These are phyloP conservation scores for Etia nguti DNA, from an alignment of 2,113 vertebrate species.

Conservation along the genomic window DNA sequence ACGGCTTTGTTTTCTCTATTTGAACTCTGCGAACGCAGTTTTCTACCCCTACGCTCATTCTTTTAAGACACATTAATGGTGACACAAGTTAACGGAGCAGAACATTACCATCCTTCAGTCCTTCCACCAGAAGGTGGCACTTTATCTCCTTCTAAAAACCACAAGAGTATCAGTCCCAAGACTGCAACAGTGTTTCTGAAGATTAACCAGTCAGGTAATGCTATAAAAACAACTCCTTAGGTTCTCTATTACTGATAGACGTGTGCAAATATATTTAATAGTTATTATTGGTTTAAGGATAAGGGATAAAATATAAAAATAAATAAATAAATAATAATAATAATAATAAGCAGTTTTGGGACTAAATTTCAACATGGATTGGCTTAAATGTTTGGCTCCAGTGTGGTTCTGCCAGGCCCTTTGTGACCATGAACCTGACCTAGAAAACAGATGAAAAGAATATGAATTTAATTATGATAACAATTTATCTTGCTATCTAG, in stretches of 20 bases:
- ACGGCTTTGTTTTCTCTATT: neutral
- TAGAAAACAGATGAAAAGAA: constrained; percentile 41
- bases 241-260: neutral
- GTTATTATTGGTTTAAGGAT: neutral
- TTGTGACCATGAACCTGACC: neutral
- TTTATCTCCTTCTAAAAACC: constrained; percentile 46
- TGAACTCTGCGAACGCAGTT: neutral
- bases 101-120: neutral
- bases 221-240: neutral
- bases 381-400: neutral
- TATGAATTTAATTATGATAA: constrained; percentile 57
- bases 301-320: neutral
- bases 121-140: constrained; percentile 58
- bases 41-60: neutral
- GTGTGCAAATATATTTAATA: neutral
- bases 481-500: constrained; percentile 44
- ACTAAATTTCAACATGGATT: neutral
- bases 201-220: neutral
- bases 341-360: neutral
- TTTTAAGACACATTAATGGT: neutral
- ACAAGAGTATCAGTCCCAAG: neutral
- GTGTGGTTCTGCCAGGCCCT: neutral
- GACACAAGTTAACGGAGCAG: neutral
- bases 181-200: neutral
- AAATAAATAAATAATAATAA: too few relatives aligned